Evolutionary conservation across 92 coral and sea anemone genomes (phyloP), one percentile per base, ranked within the genome.

Genomic region (Palythoa heliodiscus): DNA sequence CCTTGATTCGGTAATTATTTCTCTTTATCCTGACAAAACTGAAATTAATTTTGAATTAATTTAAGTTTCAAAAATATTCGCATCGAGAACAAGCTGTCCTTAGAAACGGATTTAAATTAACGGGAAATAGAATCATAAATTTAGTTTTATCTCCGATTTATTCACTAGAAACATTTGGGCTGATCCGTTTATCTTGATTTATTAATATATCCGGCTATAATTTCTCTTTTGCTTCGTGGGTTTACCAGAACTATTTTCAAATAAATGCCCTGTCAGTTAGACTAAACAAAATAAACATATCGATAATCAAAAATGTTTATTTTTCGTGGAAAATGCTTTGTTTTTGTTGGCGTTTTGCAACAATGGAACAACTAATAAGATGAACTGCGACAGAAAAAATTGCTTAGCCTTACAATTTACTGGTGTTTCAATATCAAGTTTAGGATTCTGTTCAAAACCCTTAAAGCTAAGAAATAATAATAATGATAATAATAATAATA

Each of bases 11-110:
- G 15, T 20, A n/a, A 74, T 74, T 73, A 47, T 50, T 50, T 22
- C 50, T 22, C 40, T 67, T 23, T 12, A 74, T n/a, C 39, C 7
- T 12, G n/a, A 47, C 6, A 17, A 73, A 73, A 10, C 57, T 22
- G 47, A 73, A n/a, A 48, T 47, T 48, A 11, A 11, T 11, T 47
- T 50, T 25, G 64, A 52, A 75, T 52, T 52, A 53, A 75, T 52
- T 52, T 9, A 8, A 39, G 57, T 47, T 75, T 75, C 60, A 24
- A 38, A 22, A 75, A 22, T 22, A 25, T 53, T 75, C 80, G 24
- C 12, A 53, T 13, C 48, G 50, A 75, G 48, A 52, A 75, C 57
- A 47, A n/a, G 52, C n/a, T 52, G 61, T 75, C 78, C 78, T n/a
- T 75, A 50, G 63, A 52, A 75, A 75, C 61, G 5, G 12, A 13